Base-by-base conservation (phyloP, 2,113 vertebrate species). In the Miniopterus natalensis region DNA sequence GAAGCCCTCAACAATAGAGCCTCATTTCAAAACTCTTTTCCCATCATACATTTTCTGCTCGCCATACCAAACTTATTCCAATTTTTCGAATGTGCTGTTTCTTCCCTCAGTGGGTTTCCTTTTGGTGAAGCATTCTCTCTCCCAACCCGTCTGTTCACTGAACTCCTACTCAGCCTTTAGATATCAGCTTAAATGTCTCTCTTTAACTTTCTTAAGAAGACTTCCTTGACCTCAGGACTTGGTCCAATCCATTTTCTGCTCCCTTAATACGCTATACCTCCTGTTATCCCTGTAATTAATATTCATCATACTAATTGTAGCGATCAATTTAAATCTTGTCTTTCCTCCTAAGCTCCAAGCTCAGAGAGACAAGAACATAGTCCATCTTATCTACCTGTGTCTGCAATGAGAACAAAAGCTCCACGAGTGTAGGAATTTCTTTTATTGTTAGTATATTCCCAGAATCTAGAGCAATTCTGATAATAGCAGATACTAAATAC, bases 241-340 rank as follows among this genome's bases (percentile, higher is more conserved):
- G 12, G 11, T 77, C 49, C 57, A 57, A 55, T 40, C 25, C 3
- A 4, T 61, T 74, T 77, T 61, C 75, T 90, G 12, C 36, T 68
- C 29, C 27, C 5, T 75, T 71, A 59, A 8, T 31, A 51, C 6
- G 18, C 40, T 36, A 66, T 25, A 45, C 2, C 45, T 57, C 45
- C 27, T 88, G 57, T 21, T 57, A 61, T 13, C 17, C 49, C 59
- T 71, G 21, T 45, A 73, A 63, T 57, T 20, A 74, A 92, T 92
- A 80, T 23, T 55, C 9, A 79, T 91, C 47, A 80, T 53, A 66
- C 18, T 87, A 92, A 74, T 14, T 87, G 13, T 31, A 74, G 55
- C 27, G 47, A 81, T 55, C 65, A 80, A 66, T 87, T 74, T 40
- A 92, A 80, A 88, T 59, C 29, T 49, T 90, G 27, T 85, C 51